These are phyloP conservation scores for Diprion similis DNA, from an alignment of 1,140 invertebrate species.

Conservation along the genomic window DNA sequence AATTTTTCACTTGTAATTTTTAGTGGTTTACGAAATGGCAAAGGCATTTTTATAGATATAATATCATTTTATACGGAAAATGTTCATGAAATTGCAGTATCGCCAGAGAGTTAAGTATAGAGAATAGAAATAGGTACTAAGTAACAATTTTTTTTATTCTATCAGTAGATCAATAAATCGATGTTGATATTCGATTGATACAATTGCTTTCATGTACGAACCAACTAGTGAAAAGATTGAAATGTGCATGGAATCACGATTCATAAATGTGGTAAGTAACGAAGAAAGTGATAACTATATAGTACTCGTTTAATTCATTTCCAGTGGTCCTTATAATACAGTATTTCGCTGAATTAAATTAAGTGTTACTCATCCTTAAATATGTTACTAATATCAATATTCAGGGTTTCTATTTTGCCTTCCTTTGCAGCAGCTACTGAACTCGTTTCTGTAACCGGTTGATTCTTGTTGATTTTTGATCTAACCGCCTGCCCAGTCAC, in stretches of 20 bases:
- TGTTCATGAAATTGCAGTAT: too few species aligned
- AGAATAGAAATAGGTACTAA: too few species aligned
- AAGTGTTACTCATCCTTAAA: neutral
- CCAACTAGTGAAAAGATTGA: neutral
- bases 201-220: neutral
- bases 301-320: too few species aligned
- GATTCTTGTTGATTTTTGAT: neutral
- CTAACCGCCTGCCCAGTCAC: neutral
- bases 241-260: too few species aligned
- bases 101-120: too few species aligned
- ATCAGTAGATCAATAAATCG: too few species aligned
- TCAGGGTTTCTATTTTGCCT: neutral
- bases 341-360: neutral
- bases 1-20: too few species aligned
- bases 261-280: too few species aligned
- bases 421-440: neutral
- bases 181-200: neutral
- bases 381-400: neutral
- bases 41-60: too few species aligned
- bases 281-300: too few species aligned
- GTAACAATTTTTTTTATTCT: neutral
- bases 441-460: neutral
- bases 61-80: too few species aligned
- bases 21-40: too few species aligned
- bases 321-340: neutral